Base-by-base conservation (phyloP, 2,888 invertebrate genomes). In the Boloria euphrosyne region DNA sequence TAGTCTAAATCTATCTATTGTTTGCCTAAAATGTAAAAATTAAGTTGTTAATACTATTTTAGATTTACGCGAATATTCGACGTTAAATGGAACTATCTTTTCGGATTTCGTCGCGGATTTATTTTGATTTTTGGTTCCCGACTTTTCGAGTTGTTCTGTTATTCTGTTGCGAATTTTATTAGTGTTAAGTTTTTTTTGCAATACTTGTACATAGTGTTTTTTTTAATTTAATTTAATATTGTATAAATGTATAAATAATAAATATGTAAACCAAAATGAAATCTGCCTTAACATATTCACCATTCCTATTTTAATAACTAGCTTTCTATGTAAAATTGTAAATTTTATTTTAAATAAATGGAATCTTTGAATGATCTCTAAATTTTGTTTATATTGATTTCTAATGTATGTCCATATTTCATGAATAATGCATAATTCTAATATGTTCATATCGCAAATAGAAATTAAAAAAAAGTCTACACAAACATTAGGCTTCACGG, bases 11-110 rank as follows among this genome's bases (percentile, higher is more conserved):
- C 27, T 58, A 16, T n/a, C 0, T 16, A 4, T 13, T 49, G 18
- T 64, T 64, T 52, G 52, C 64, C 64, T 64, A 22, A 58, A 47
- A 64, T 58, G 58, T 64, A 58, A 64, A 58, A 64, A 58, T 58
- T 63, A 38, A 59, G 59, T 49, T n/a, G n/a, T n/a, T n/a, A n/a
- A n/a, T n/a, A n/a, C n/a, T n/a, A n/a, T n/a, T n/a, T n/a, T n/a
- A n/a, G n/a, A n/a, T n/a, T n/a, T n/a, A n/a, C n/a, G n/a, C n/a
- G n/a, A n/a, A n/a, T n/a, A n/a, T n/a, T n/a, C n/a, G n/a, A n/a
- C n/a, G n/a, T n/a, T n/a, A n/a, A n/a, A n/a, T n/a, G n/a, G n/a
- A n/a, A n/a, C n/a, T n/a, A n/a, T n/a, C n/a, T n/a, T n/a, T n/a
- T n/a, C n/a, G n/a, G n/a, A n/a, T n/a, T n/a, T n/a, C n/a, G n/a